These are phyloP conservation scores for Cynodonichthys magdalenae DNA, from an alignment of 2,797 vertebrate genomes.

Conservation along the genomic window DNA sequence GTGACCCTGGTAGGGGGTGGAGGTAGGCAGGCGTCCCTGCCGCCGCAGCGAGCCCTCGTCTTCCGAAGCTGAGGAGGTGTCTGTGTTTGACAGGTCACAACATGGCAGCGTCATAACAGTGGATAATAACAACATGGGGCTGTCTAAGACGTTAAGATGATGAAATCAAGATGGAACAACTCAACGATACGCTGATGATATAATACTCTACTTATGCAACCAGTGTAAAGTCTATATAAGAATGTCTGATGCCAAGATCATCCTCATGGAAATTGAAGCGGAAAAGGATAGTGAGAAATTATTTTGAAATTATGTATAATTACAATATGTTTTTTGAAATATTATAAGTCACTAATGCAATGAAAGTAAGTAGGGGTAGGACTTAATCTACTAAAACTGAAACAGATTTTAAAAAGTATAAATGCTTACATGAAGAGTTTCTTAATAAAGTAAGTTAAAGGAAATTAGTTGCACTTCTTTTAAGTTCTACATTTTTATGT, in stretches of 20 bases:
- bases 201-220: slow-evolving; percentile 45
- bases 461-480: background rate
- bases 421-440: background rate
- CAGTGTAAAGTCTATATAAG: slow-evolving; percentile 47
- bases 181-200: slow-evolving; percentile 35
- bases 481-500: background rate
- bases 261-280: slow-evolving; percentile 36
- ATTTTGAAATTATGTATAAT: too few relatives aligned
- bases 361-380: background rate
- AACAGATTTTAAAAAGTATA: background rate
- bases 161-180: too few relatives aligned
- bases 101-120: slow-evolving; percentile 58
- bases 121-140: slow-evolving; percentile 41
- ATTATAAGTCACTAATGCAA: background rate
- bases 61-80: slow-evolving; percentile 97
- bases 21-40: slow-evolving; percentile 88
- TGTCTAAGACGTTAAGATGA: slow-evolving; percentile 13
- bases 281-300: background rate
- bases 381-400: background rate
- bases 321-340: too few relatives aligned
- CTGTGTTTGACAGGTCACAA: slow-evolving; percentile 83
- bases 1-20: slow-evolving; percentile 89
- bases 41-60: slow-evolving; percentile 95
- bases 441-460: background rate
- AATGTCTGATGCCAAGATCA: slow-evolving; percentile 23